These are phyloP conservation scores for Oreohelix idahoensis DNA, from an alignment of 1,140 invertebrate species.

Conservation along the genomic window DNA sequence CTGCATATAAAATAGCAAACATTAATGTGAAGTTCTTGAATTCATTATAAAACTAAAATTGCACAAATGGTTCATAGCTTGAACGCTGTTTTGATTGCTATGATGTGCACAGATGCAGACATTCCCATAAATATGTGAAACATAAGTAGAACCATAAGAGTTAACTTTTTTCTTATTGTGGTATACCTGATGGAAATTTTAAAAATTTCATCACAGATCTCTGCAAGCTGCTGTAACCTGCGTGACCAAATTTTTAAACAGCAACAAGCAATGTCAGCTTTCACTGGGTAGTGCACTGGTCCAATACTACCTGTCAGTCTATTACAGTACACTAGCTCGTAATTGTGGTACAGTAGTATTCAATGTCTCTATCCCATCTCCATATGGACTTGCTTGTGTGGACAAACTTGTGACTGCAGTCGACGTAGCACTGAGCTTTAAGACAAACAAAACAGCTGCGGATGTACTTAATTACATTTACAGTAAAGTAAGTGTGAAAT, in stretches of 20 bases:
- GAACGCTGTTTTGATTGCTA: too few species aligned
- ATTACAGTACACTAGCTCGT: background rate
- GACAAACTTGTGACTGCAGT: background rate
- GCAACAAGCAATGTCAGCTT: background rate
- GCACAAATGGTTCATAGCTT: too few species aligned
- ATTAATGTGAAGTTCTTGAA: too few species aligned
- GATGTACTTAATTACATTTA: background rate
- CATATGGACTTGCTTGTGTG: background rate
- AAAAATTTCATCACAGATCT: background rate
- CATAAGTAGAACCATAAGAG: too few species aligned
- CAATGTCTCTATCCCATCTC: background rate
- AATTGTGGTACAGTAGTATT: background rate
- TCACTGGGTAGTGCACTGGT: background rate
- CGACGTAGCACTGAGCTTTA: background rate
- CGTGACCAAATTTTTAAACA: background rate
- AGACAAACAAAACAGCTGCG: background rate
- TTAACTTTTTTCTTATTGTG: too few species aligned
- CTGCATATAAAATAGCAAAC: too few species aligned
- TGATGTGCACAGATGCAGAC: too few species aligned
- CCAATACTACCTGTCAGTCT: background rate
- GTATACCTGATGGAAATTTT: background rate
- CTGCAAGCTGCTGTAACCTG: background rate
- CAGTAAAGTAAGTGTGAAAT: background rate
- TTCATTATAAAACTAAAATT: too few species aligned
- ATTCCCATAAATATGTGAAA: too few species aligned